These are phyloP conservation scores for Busseola fusca DNA, from an alignment of 2,888 invertebrate genomes.

Conservation along the genomic window DNA sequence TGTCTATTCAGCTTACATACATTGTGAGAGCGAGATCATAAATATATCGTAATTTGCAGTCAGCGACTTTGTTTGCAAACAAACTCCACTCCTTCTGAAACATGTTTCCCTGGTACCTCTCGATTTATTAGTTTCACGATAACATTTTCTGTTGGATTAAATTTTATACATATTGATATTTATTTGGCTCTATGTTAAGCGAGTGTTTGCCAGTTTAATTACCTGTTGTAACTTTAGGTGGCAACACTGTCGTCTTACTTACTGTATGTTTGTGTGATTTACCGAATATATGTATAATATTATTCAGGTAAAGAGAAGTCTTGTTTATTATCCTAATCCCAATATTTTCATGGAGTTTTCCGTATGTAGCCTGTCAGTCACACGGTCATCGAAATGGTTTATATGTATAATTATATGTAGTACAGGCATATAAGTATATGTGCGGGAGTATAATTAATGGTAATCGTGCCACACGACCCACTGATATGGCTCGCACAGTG, in stretches of 20 bases:
- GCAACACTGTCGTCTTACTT: too few relatives aligned
- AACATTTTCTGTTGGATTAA: too few relatives aligned
- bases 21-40: not conserved
- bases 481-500: slow-evolving; percentile 24
- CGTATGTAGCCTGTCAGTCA: not conserved
- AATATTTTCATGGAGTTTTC: not conserved
- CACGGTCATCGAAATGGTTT: not conserved
- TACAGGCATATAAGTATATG: slow-evolving; percentile 2
- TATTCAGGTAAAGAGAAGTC: too few relatives aligned
- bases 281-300: too few relatives aligned
- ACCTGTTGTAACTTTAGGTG: too few relatives aligned
- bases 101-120: not conserved
- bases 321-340: too few relatives aligned
- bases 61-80: not conserved
- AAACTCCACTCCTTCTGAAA: not conserved
- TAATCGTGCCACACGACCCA: slow-evolving; percentile 60
- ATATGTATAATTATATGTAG: not conserved
- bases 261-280: too few relatives aligned
- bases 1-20: slow-evolving; percentile 9
- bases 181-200: too few relatives aligned
- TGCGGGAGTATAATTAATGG: slow-evolving; percentile 48
- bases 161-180: too few relatives aligned
- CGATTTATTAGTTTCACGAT: not conserved
- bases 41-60: not conserved
- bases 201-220: too few relatives aligned